Percentiles rank a stretch among this genome's conserved stretches.
Conservation (phyloP, 2,113 vertebrate species). For the Trematocara nigrifrons region DNA sequence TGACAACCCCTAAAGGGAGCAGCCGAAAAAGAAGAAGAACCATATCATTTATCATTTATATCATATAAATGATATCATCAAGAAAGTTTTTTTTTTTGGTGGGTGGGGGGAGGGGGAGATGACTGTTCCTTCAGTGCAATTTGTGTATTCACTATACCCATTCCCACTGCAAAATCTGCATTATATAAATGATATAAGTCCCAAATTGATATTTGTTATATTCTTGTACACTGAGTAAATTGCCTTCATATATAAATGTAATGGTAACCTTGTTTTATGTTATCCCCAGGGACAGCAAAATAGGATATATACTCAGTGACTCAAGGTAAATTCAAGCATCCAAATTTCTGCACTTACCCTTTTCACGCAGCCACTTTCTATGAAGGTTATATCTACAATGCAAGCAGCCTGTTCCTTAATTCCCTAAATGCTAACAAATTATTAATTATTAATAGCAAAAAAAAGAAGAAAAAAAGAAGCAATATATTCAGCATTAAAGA, state of each 20-base stretch:
- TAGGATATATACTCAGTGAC: not conserved
- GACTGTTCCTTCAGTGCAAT: not conserved
- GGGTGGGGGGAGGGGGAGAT: fast-evolving
- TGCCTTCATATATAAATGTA: not conserved
- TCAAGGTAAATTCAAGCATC: not conserved
- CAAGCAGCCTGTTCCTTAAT: not conserved
- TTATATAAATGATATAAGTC: not conserved
- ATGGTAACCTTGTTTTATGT: not conserved
- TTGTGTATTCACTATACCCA: not conserved
- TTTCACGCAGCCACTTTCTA: not conserved
- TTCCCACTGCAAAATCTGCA: not conserved
- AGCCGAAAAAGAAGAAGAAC: not conserved
- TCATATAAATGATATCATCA: not conserved
- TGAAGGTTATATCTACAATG: not conserved
- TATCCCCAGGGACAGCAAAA: not conserved
- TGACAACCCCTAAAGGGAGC: not conserved
- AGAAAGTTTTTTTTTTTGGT: fast-evolving
- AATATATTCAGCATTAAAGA: not conserved
- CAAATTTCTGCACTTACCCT: not conserved
- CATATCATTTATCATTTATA: not conserved
- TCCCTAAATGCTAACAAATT: not conserved
- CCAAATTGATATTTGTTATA: not conserved
- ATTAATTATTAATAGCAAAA: not conserved
- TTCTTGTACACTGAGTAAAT: not conserved
- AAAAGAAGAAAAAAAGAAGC: too few species aligned